phyloP scores from a whole-genome alignment of 1,140 invertebrate species.

The Lordiphosa clarofinis region DNA sequence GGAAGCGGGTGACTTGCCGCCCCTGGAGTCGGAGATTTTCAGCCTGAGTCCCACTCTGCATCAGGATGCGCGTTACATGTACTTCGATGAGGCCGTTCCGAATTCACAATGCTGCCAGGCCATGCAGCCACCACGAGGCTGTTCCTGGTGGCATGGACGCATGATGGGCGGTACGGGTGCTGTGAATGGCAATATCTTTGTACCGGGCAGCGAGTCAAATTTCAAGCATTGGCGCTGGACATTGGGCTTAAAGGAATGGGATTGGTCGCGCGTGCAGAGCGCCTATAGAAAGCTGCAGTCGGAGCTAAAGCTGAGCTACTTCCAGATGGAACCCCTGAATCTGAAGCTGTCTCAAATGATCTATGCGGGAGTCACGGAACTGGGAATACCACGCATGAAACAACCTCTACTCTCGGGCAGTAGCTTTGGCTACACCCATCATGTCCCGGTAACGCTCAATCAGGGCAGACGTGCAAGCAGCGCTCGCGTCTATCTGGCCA shows the following conservation, averaged over 20 bases:
- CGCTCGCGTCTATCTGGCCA: slow-evolving; percentile 81
- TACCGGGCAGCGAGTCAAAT: slow-evolving; percentile 83
- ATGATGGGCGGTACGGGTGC: slow-evolving; percentile 85
- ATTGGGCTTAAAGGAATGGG: slow-evolving; percentile 83
- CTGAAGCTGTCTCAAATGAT: slow-evolving; percentile 80
- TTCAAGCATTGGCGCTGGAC: slow-evolving; percentile 83
- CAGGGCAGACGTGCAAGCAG: slow-evolving; percentile 82
- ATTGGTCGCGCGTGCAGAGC: slow-evolving; percentile 85
- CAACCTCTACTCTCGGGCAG: slow-evolving; percentile 81
- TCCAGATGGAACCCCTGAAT: slow-evolving; percentile 9
- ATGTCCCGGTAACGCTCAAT: slow-evolving; percentile 81
- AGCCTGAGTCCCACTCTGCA: slow-evolving; percentile 40
- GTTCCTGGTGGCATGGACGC: slow-evolving; percentile 83
- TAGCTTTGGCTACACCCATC: slow-evolving; percentile 63
- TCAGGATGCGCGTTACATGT: slow-evolving; percentile 49
- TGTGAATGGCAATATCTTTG: slow-evolving; percentile 87
- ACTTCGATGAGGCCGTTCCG: slow-evolving; percentile 43
- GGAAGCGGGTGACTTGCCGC: slow-evolving; percentile 55
- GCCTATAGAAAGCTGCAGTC: slow-evolving; percentile 23
- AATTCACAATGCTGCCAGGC: slow-evolving; percentile 50
- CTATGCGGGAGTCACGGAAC: slow-evolving; percentile 26
- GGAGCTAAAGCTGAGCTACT: slow-evolving; percentile 28
- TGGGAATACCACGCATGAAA: slow-evolving; percentile 81
- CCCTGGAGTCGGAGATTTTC: slow-evolving; percentile 49
- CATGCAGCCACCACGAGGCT: slow-evolving; percentile 78